Conservation (phyloP, 2,888 invertebrate species). For the Cataglyphis rosenhaueri region DNA sequence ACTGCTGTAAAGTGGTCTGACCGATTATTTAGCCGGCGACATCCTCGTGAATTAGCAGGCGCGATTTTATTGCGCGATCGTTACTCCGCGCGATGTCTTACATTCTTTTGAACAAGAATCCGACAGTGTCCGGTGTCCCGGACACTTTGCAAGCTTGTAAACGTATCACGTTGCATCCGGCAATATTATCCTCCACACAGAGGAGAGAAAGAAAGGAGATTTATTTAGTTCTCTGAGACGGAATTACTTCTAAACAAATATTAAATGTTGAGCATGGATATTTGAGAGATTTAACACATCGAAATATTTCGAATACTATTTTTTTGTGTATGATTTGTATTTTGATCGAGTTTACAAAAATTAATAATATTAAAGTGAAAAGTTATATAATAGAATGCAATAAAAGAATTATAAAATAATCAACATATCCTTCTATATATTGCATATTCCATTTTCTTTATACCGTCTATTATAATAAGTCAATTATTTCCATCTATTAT, state of each 20-base stretch:
- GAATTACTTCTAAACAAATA: not conserved
- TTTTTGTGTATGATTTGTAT: not conserved
- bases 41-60: constrained; percentile 32
- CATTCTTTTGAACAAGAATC: constrained; percentile 45
- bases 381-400: not conserved
- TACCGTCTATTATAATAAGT: not conserved
- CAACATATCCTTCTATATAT: not conserved
- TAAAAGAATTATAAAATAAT: not conserved
- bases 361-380: not conserved
- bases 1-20: not conserved
- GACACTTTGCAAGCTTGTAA: constrained; percentile 51
- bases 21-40: constrained; percentile 46
- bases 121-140: constrained; percentile 30
- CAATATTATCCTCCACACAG: constrained; percentile 12
- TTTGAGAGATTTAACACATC: constrained; percentile 10
- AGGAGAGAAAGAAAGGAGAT: not conserved
- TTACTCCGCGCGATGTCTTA: constrained; percentile 41
- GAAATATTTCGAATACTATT: not conserved
- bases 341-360: not conserved
- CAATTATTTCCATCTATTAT: not conserved
- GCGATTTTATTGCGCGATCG: constrained; percentile 50
- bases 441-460: not conserved
- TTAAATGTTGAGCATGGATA: constrained; percentile 23
- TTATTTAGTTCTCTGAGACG: constrained; percentile 33
- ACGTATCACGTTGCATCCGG: constrained; percentile 40